Evolutionary conservation across 2,797 vertebrate species (phyloP), one percentile per base, ranked within the genome.

Genomic region (Schizothorax lantsangensis): DNA sequence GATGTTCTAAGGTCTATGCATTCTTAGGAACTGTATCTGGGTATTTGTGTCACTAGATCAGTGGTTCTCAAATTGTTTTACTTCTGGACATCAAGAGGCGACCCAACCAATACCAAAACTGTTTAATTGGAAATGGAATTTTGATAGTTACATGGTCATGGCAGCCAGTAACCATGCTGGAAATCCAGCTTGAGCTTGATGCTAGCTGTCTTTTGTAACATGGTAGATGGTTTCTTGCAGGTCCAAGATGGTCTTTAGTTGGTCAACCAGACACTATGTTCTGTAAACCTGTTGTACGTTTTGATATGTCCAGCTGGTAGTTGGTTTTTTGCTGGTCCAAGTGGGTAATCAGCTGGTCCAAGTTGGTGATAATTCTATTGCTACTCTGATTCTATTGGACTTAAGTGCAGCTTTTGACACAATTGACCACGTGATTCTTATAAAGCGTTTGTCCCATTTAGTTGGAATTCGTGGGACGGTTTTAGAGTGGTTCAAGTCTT

Each of bases 31-130:
- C 19, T 72, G 21, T 45, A 7, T 52, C 12, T 33, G 12, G 7
- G 66, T 45, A 47, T 85, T 6, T 79, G 62, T 85, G 84, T 85
- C 38, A 71, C n/a, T 69, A 30, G 66, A 71, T n/a, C 68, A 54
- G 19, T 36, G 64, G 11, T 47, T 68, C 79, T 81, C 11, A 81
- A 49, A 52, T 52, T 15, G 3, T 30, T 81, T 47, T 33, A 45
- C 5, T 23, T 33, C 19, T 33, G 11, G 19, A 26, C 9, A 5
- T 23, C 45, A 81, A 36, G 26, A 81, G 45, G 12, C 6, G 10
- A 38, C 3, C 43, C 43, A 69, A 47, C 1, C 10, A 30, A 30
- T 45, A 64, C 4, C 36, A 43, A 45, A 64, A 64, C 26, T 43
- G 57, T 30, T 79, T 26, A 2, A 17, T 26, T 4, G 33, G 4